Evolutionary conservation across 1,140 invertebrate genomes (phyloP).

Genomic region (Pissodes strobi): DNA sequence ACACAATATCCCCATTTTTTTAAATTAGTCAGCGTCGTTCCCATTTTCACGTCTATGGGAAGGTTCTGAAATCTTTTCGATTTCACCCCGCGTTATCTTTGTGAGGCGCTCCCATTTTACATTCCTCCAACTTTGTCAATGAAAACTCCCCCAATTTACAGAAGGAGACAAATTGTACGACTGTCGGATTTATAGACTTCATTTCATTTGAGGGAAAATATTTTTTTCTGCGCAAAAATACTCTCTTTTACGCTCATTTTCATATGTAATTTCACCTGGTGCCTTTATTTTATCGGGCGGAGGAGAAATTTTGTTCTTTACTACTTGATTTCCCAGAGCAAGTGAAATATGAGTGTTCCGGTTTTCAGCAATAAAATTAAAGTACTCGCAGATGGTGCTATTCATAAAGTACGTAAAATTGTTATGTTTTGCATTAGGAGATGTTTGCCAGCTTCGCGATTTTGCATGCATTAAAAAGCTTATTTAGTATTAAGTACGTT

Average conservation of each 20-base stretch:
- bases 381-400: no score
- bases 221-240: slow-evolving; percentile 5
- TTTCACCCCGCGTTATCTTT: slow-evolving; percentile 4
- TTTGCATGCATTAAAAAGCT: no score
- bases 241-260: slow-evolving; percentile 8
- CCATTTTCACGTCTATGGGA: slow-evolving; percentile 4
- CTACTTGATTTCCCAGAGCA: slow-evolving; percentile 5
- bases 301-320: slow-evolving; percentile 9
- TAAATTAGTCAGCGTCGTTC: slow-evolving; percentile 13
- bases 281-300: neutral
- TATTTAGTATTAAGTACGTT: no score
- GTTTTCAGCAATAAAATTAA: no score
- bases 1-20: slow-evolving; percentile 24
- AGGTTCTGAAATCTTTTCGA: slow-evolving; percentile 13
- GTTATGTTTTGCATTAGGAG: no score
- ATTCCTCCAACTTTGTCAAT: slow-evolving; percentile 3
- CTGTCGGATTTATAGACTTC: slow-evolving; percentile 11
- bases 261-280: slow-evolving; percentile 17
- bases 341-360: no score
- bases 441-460: no score
- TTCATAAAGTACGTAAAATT: no score
- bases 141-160: slow-evolving; percentile 1
- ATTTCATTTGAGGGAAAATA: slow-evolving; percentile 6
- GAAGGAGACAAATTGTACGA: slow-evolving; percentile 8
- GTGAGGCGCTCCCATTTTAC: neutral